A percentile compares a stretch with the other conserved stretches of the same genome.
These are phyloP conservation scores for Zenarchopterus dispar DNA, from an alignment of 2,797 vertebrate species.

Conservation along the genomic window DNA sequence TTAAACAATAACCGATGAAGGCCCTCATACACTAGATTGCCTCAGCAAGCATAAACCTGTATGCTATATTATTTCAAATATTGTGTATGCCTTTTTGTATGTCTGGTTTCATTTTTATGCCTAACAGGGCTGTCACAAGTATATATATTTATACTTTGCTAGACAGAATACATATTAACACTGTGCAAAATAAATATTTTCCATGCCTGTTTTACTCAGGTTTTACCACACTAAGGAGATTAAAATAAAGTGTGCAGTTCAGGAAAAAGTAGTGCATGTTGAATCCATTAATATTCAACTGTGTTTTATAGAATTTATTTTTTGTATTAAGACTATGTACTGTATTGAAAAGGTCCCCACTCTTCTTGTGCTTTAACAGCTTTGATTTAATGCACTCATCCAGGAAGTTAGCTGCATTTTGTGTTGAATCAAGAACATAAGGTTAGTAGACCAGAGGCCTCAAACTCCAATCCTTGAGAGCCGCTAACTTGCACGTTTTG, in stretches of 20 bases:
- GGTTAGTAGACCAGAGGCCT: slow-evolving; percentile 32
- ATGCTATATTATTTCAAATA: slow-evolving; percentile 29
- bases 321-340: not conserved
- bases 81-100: slow-evolving; percentile 7
- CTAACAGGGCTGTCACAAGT: slow-evolving; percentile 1
- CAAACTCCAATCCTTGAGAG: no score
- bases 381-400: slow-evolving; percentile 8
- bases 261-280: not conserved
- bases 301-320: not conserved
- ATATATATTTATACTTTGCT: not conserved
- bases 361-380: no score
- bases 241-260: not conserved
- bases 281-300: not conserved
- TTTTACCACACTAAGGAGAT: not conserved
- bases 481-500: no score
- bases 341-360: not conserved
- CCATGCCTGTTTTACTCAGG: not conserved
- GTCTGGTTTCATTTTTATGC: slow-evolving; percentile 23
- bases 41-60: slow-evolving; percentile 38
- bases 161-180: not conserved
- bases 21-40: slow-evolving; percentile 31
- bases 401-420: slow-evolving; percentile 11
- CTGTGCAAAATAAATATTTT: no score
- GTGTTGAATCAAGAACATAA: slow-evolving; percentile 21
- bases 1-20: slow-evolving; percentile 59